These are phyloP conservation scores for Dioctria rufipes DNA, from an alignment of 2,888 invertebrate genomes.

Conservation along the genomic window DNA sequence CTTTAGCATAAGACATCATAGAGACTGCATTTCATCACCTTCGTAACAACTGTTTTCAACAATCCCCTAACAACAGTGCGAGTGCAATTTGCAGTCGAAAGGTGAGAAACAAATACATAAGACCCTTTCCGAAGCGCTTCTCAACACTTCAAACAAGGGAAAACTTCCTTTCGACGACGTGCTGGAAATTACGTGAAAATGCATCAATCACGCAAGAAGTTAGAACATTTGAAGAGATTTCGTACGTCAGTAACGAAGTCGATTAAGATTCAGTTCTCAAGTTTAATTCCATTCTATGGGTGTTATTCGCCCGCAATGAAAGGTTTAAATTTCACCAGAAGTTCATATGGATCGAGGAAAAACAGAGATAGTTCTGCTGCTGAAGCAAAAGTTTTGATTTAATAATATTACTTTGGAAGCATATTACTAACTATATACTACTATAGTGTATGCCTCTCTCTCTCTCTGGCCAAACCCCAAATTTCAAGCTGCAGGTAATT, in stretches of 20 bases:
- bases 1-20: not conserved
- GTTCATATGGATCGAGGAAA: not conserved
- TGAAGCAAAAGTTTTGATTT: conserved; percentile 36
- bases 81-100: not conserved
- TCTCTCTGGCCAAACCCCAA: not conserved
- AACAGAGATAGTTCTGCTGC: not conserved
- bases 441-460: too few species aligned
- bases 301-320: not conserved
- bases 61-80: not conserved
- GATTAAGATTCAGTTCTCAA: not conserved
- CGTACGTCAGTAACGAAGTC: not conserved
- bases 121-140: not conserved
- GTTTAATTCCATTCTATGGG: not conserved
- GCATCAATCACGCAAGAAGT: conserved; percentile 21
- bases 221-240: conserved; percentile 20
- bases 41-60: not conserved
- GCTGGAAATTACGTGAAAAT: conserved; percentile 17
- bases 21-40: not conserved
- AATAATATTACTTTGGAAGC: conserved; percentile 27
- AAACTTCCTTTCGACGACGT: not conserved
- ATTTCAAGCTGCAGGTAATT: conserved; percentile 31
- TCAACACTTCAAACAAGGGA: not conserved
- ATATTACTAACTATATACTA: too few species aligned
- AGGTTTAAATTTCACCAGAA: not conserved
- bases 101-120: not conserved